Base-by-base conservation (phyloP, 1,140 invertebrate species). In the Lasioglossum albipes region DNA sequence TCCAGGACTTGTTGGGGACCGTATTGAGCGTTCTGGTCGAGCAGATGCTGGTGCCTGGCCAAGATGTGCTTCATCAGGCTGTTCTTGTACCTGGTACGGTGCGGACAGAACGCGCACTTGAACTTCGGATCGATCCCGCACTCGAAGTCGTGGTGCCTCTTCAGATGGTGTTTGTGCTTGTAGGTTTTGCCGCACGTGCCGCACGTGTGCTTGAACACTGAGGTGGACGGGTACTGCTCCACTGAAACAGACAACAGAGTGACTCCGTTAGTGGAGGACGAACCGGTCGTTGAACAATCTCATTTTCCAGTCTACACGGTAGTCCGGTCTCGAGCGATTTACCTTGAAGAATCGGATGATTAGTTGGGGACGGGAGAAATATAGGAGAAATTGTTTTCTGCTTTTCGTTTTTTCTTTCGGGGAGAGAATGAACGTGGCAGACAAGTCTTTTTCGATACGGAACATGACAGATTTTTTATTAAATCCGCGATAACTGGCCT, bases 71-170 rank as follows among this genome's bases (percentile, higher is more conserved):
- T 93, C 72, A 89, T 87, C 36, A 93, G 64, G 81, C 94, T 94
- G 54, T 92, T 93, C 78, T 94, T 95, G 69, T 94, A 94, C 27
- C 95, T 93, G 4, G 94, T 93, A 81, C 93, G 93, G 83, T 95
- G 94, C 3, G 93, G 91, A 80, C 94, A 95, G 70, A 93, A 91
- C 6, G 94, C 91, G 79, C 95, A 95, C 42, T 91, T 89, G 85
- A 95, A 95, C 84, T 94, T 93, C 2, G 94, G 94, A 81, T 94
- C 93, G 22, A 94, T 91, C n/a, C 94, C 94, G 80, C 95, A 95
- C 83, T 95, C 95, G 77, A 94, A 95, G 54, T 94, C 93, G 81
- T 94, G 90, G 83, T 95, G 95, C 22, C 93, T 91, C 75, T 93
- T 93, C 75, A 93, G 67, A 27, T 91, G 93, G 22, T 93, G 91